phyloP scores from a whole-genome alignment of 35 echinoderm and acorn worm genomes.

The Holothuria glaberrima region DNA sequence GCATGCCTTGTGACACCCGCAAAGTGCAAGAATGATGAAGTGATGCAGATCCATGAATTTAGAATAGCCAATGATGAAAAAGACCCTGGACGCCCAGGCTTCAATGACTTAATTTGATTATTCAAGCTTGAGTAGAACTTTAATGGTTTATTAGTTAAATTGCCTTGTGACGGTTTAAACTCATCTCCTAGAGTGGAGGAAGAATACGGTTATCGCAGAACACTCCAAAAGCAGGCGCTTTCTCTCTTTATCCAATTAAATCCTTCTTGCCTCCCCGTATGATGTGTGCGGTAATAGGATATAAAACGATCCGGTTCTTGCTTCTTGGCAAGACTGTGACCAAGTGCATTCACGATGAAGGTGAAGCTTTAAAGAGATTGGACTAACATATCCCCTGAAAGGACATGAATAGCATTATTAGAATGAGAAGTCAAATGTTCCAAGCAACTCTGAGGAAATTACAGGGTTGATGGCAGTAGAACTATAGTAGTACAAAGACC shows the following conservation, averaged over 20 bases:
- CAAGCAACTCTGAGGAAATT: too few species aligned
- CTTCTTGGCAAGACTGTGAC: background rate
- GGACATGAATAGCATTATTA: too few species aligned
- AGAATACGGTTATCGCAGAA: background rate
- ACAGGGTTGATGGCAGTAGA: too few species aligned
- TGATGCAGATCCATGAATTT: too few species aligned
- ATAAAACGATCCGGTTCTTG: slow-evolving; percentile 32
- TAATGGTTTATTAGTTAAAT: slow-evolving; percentile 42
- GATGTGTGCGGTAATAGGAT: slow-evolving; percentile 21
- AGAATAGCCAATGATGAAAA: background rate
- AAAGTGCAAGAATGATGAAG: too few species aligned
- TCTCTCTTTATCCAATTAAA: slow-evolving; percentile 47
- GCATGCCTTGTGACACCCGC: too few species aligned
- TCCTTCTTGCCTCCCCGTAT: slow-evolving; percentile 15
- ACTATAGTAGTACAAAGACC: too few species aligned
- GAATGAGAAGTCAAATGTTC: too few species aligned
- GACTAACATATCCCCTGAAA: too few species aligned
- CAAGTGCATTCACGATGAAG: too few species aligned
- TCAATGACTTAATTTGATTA: slow-evolving; percentile 40
- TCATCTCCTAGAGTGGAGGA: background rate
- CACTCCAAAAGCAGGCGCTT: background rate
- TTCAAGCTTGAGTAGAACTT: slow-evolving; percentile 14
- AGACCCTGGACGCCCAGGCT: slow-evolving; percentile 37
- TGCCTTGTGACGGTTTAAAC: slow-evolving; percentile 18
- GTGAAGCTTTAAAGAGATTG: too few species aligned